Evolutionary conservation across 2,113 vertebrate species (phyloP).

Genomic region (Salvelinus sp.): DNA sequence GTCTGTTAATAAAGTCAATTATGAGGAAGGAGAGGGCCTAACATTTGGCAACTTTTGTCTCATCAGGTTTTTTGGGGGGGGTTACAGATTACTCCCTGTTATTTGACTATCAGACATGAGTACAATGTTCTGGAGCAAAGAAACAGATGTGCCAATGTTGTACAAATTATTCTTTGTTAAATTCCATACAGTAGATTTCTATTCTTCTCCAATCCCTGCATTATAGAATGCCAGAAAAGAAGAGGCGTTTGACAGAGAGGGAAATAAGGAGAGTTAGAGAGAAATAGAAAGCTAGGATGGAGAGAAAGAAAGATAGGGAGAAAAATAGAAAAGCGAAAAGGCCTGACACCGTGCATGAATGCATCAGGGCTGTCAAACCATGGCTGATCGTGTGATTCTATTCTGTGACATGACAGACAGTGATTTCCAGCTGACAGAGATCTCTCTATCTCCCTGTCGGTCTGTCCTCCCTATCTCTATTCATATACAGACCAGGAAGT

Average conservation of each 20-base stretch:
- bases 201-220: not conserved
- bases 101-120: no score
- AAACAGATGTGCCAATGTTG: no score
- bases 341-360: no score
- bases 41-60: not conserved
- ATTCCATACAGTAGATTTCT: no score
- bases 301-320: not conserved
- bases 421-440: no score
- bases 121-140: no score
- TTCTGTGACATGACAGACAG: no score
- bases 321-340: not conserved
- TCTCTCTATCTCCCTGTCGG: not conserved
- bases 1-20: conserved; percentile 32
- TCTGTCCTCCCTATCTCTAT: not conserved
- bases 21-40: conserved; percentile 30
- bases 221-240: conserved; percentile 19
- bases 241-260: not conserved
- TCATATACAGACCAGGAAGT: not conserved
- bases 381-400: no score
- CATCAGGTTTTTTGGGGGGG: no score
- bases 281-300: not conserved
- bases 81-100: no score
- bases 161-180: no score
- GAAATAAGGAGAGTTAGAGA: not conserved
- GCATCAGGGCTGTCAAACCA: no score